Percentiles rank a stretch among this genome's conserved stretches.
phyloP scores from a whole-genome alignment of 2,113 vertebrate species.

The Prunella himalayana region DNA sequence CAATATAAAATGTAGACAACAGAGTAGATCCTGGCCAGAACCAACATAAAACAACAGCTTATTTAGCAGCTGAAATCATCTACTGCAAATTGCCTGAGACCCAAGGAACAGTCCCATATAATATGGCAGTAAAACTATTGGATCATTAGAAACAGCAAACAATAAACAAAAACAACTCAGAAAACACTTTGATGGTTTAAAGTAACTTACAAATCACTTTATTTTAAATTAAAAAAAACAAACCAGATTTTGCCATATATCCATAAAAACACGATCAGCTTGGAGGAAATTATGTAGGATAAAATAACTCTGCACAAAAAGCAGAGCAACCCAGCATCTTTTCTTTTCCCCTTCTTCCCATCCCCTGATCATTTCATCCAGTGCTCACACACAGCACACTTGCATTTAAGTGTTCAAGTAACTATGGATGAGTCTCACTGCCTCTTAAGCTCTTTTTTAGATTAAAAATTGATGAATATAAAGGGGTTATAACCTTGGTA shows the following conservation, averaged over 20 bases:
- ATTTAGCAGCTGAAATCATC: not conserved
- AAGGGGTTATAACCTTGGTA: slow-evolving; percentile 76
- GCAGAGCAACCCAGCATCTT: not conserved
- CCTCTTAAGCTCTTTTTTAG: slow-evolving; percentile 69
- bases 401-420: slow-evolving; percentile 57
- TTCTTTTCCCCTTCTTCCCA: not conserved
- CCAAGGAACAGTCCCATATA: not conserved
- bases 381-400: not conserved
- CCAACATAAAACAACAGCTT: not conserved
- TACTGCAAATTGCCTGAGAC: not conserved
- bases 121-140: not conserved
- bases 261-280: slow-evolving; percentile 15
- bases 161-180: not conserved
- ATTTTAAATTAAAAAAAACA: not conserved
- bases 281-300: not conserved
- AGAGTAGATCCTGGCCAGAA: not conserved
- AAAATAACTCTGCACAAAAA: slow-evolving; percentile 26
- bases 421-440: slow-evolving; percentile 58
- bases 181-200: not conserved
- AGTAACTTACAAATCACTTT: not conserved
- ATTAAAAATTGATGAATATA: slow-evolving; percentile 82
- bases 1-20: not conserved
- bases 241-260: not conserved
- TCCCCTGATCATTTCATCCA: slow-evolving; percentile 46
- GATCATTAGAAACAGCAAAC: not conserved